Base-by-base conservation (phyloP, 2,113 vertebrate species). In the Ibidorhyncha struthersii region DNA sequence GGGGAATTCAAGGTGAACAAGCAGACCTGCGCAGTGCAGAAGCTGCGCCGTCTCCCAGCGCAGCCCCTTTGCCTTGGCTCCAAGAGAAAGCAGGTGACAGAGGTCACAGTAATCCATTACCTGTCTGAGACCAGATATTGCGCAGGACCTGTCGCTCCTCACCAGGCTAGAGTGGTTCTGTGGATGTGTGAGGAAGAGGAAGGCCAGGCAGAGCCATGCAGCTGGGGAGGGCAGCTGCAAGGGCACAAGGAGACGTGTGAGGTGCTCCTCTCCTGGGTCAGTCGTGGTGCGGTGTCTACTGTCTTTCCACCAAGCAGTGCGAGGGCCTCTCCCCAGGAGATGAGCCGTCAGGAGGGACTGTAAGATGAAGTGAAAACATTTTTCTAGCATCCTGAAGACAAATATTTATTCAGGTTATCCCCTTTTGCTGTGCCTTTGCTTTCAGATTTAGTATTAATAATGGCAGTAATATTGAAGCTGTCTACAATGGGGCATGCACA, bases 211-310 rank as follows among this genome's bases (percentile, higher is more conserved):
- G 59, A 83, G 61, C 45, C 6, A 13, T 13, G 49, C 49, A 50
- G 49, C 50, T 49, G 38, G 11, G 49, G 12, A 70, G 12, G 1
- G 6, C 38, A 66, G 36, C 38, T 58, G 23, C 22, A 41, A 50
- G 50, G 43, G 43, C 70, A 65, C 50, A 9, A 30, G 56, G 45
- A 32, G 25, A 12, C 3, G 1, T 32, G 25, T 1, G 4, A 87
- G 15, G 13, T 4, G 4, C 43, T 61, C 26, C 21, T 72, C 27
- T 87, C 11, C 27, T 9, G 5, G 32, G n/a, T 32, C 49, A 66
- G 21, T 45, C 0, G 0, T 17, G 21, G n/a, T 62, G 3, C 0
- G 0, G 15, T 49, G 14, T 18, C 40, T 52, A 2, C 45, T 34
- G 23, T 70, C 50, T 43, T 41, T 74, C 41, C 2, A 1, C 49